Evolutionary conservation across 2,888 invertebrate genomes (phyloP), one percentile per base, ranked within the genome.

Genomic region (Luffia ferchaultella): DNA sequence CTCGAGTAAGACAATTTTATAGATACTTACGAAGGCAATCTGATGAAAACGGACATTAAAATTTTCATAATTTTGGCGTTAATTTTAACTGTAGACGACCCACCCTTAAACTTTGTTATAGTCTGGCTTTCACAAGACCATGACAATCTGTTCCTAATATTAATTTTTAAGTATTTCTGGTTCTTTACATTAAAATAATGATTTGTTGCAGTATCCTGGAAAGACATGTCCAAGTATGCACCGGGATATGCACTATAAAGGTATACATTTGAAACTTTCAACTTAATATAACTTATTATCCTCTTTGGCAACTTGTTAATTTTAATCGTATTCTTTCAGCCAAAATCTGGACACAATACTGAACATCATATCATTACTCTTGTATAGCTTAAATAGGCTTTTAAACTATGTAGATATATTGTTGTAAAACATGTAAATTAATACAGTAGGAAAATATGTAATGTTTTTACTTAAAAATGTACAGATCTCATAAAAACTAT

Each of bases 161-260:
- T n/a, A n/a, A n/a, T n/a, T n/a, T n/a, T n/a, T n/a, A n/a, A n/a
- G n/a, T n/a, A n/a, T n/a, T n/a, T n/a, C n/a, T n/a, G n/a, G n/a
- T n/a, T n/a, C n/a, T n/a, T n/a, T n/a, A n/a, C n/a, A n/a, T n/a
- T n/a, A n/a, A n/a, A n/a, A n/a, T n/a, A n/a, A n/a, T n/a, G n/a
- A n/a, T n/a, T n/a, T n/a, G n/a, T 80, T 80, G 63, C 87, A 88
- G 73, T 87, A 90, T 86, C 89, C 87, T 58, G 90, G 90, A 56
- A 93, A 93, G 75, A 92, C 93, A 70, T 95, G 95, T 76, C 94
- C 95, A 52, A 95, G 93, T 66, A 95, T 95, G 95, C 91, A 94
- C 85, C 91, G 91, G 76, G 93, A 95, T 70, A 93, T 95, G 80
- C 92, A 95, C 85, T 96, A 96, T 76, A 93, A 93, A 90, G 93